A percentile compares a stretch with the other conserved stretches of the same genome.
phyloP scores from a whole-genome alignment of 2,888 invertebrate species.

The Cataglyphis cursor region DNA sequence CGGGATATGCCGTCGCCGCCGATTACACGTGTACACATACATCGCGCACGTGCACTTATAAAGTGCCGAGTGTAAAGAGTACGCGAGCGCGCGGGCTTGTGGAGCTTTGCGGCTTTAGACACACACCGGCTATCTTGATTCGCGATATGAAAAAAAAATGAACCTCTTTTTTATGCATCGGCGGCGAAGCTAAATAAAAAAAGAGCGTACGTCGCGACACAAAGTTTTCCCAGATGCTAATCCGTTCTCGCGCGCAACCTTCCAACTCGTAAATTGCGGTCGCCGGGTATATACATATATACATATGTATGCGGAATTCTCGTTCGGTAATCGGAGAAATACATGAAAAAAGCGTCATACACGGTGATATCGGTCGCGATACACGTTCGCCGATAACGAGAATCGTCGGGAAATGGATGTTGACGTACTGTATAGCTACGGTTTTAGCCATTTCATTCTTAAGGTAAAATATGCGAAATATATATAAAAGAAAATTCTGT shows the following conservation, averaged over 20 bases:
- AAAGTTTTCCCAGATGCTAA: slow-evolving; percentile 51
- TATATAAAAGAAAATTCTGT: neutral
- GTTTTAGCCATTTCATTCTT: neutral
- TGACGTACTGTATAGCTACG: neutral
- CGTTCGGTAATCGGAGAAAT: slow-evolving; percentile 50
- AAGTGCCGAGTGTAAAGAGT: slow-evolving; percentile 56
- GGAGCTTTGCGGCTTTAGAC: slow-evolving; percentile 65
- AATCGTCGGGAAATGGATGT: slow-evolving; percentile 25
- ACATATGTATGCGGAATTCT: neutral
- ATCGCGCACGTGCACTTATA: slow-evolving; percentile 63
- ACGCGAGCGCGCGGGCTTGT: slow-evolving; percentile 52
- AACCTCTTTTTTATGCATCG: slow-evolving; percentile 50
- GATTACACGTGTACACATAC: neutral
- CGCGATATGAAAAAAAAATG: slow-evolving; percentile 50
- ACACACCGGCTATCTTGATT: slow-evolving; percentile 68
- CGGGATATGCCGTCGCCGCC: slow-evolving; percentile 41
- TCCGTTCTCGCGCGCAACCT: slow-evolving; percentile 50
- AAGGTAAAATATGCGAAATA: neutral
- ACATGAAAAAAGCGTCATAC: slow-evolving; percentile 27
- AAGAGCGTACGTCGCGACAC: slow-evolving; percentile 19
- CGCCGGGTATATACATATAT: neutral
- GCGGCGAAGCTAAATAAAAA: slow-evolving; percentile 52
- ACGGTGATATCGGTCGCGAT: neutral
- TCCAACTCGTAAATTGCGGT: slow-evolving; percentile 51
- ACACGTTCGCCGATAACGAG: slow-evolving; percentile 20